Evolutionary conservation across 2,797 vertebrate genomes (phyloP), one percentile per base, ranked within the genome.

Genomic region (Neosilurus hyrtlii): DNA sequence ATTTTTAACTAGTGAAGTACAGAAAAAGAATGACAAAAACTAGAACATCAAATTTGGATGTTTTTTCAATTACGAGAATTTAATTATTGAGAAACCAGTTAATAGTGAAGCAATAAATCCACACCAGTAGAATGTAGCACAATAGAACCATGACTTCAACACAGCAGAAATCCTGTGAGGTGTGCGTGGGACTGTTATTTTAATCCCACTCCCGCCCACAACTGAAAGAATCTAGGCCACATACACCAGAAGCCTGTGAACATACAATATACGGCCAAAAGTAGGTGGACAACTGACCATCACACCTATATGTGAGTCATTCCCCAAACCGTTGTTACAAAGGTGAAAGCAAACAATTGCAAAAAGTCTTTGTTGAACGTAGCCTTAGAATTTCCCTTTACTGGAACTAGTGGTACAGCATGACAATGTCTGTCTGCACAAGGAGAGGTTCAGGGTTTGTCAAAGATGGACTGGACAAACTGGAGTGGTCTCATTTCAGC

Each of bases 161-260:
- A 30, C 43, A 3, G 61, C 7, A 65, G 61, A 78, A 76, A 78
- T 78, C 75, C 61, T 15, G 4, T 22, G 59, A 51, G 14, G 43
- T 52, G 61, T 30, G 43, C 16, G 61, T 65, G 61, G 37, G 43
- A 49, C 35, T 76, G 30, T 63, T 52, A 65, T 52, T 52, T 78
- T 20, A 78, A 78, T 78, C 76, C 61, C 24, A 51, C 61, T 78
- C n/a, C 61, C 61, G 16, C 59, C n/a, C 59, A 63, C 75, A 43
- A 20, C 11, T 0, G 54, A 43, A 76, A 12, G 18, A 76, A 76
- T 61, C 73, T 56, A 76, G 73, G 73, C 30, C 73, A 43, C 73
- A 61, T 26, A 57, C 52, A 35, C 11, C 30, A 43, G 20, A n/a
- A 61, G 20, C 3, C 30, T n/a, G 30, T 5, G 4, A 10, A 74